Evolutionary conservation across 2,797 vertebrate genomes (phyloP).

Genomic region (Sebastolobus alascanus): DNA sequence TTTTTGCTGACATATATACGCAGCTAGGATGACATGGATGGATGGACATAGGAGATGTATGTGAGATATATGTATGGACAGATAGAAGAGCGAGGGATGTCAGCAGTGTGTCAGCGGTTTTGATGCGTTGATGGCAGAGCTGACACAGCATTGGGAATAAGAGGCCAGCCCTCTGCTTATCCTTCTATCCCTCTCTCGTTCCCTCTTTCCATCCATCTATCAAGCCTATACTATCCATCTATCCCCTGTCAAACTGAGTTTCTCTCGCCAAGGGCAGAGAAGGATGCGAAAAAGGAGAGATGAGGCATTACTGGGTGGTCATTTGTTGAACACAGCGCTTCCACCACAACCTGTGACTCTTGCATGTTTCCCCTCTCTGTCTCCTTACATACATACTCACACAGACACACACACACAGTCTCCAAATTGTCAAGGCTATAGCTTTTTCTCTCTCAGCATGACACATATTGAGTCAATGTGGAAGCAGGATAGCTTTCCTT

Average conservation of each 20-base stretch:
- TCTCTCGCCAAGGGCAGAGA: conserved; percentile 42
- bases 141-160: conserved; percentile 74
- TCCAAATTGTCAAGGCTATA: neutral
- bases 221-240: conserved; percentile 43
- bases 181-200: conserved; percentile 32
- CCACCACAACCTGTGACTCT: neutral
- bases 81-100: conserved; percentile 52
- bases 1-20: neutral
- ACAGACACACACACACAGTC: neutral
- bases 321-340: neutral
- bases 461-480: neutral
- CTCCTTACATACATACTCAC: neutral
- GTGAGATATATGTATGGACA: conserved; percentile 26
- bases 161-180: conserved; percentile 60
- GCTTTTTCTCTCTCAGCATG: neutral
- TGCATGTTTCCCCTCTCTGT: neutral
- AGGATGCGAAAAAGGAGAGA: conserved; percentile 16
- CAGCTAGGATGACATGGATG: conserved; percentile 24
- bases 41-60: conserved; percentile 27
- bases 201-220: conserved; percentile 45
- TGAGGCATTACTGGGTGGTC: conserved; percentile 20
- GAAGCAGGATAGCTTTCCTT: neutral
- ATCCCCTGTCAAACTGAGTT: conserved; percentile 45
- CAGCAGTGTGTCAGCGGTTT: conserved; percentile 76
- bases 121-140: conserved; percentile 68